A percentile compares a stretch with the other conserved stretches of the same genome.
Conservation (phyloP, 2,113 vertebrate genomes). For the Osmerus mordax region DNA sequence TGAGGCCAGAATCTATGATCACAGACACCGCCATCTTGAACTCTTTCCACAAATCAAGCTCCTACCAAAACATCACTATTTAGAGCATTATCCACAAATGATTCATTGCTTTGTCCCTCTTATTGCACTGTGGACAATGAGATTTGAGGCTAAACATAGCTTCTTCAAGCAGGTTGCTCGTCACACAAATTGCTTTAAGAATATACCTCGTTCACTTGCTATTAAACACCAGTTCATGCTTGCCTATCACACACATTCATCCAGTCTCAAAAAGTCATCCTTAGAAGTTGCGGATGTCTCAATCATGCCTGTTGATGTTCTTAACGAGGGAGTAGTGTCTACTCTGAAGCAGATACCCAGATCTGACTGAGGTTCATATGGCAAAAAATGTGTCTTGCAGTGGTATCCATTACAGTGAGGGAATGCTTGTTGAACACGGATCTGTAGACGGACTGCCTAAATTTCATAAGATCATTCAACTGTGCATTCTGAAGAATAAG, state of each 20-base stretch:
- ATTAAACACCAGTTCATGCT: slow-evolving; percentile 25
- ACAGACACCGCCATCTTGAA: slow-evolving; percentile 19
- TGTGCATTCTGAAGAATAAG: slow-evolving; percentile 29
- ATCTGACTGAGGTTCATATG: slow-evolving; percentile 23
- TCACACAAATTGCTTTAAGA: slow-evolving; percentile 48
- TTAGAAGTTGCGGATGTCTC: slow-evolving; percentile 24
- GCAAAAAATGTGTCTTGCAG: slow-evolving; percentile 27
- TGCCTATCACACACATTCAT: slow-evolving; percentile 1
- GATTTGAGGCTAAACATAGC: slow-evolving; percentile 29
- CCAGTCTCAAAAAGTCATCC: background rate
- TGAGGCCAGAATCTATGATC: slow-evolving; percentile 24
- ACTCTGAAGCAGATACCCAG: slow-evolving; percentile 19
- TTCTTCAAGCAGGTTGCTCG: slow-evolving; percentile 36
- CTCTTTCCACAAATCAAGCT: slow-evolving; percentile 21
- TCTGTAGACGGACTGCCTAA: slow-evolving; percentile 16
- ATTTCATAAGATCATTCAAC: slow-evolving; percentile 33
- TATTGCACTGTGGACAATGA: slow-evolving; percentile 33
- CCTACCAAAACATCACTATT: slow-evolving; percentile 35
- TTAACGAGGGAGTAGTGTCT: slow-evolving; percentile 18
- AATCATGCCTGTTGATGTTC: slow-evolving; percentile 24
- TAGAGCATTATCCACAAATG: slow-evolving; percentile 36
- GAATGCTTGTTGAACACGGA: slow-evolving; percentile 27
- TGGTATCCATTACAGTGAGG: slow-evolving; percentile 25
- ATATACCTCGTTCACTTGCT: slow-evolving; percentile 19
- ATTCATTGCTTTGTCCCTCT: slow-evolving; percentile 32